These are phyloP conservation scores for Pocillopora verrucosa DNA, from an alignment of 64 coral and sea anemone genomes.

Conservation along the genomic window DNA sequence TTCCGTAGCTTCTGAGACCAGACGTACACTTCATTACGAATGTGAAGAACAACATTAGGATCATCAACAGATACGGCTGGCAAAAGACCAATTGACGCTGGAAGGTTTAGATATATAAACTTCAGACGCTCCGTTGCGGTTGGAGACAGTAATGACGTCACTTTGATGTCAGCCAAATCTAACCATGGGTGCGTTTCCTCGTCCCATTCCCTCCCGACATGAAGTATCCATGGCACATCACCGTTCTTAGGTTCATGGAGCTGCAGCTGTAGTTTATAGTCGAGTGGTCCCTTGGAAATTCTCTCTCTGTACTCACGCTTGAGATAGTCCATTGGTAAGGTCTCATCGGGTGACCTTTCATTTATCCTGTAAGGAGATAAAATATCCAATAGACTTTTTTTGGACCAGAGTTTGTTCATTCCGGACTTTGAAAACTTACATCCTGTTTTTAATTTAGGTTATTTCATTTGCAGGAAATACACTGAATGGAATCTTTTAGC, in stretches of 20 bases:
- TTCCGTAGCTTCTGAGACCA: conserved; percentile 26
- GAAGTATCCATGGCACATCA: conserved; percentile 27
- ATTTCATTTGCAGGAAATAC: too few relatives aligned
- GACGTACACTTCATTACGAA: conserved; percentile 14
- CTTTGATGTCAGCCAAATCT: conserved; percentile 69
- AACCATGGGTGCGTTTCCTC: conserved; percentile 60
- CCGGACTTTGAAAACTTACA: background rate
- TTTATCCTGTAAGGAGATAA: background rate
- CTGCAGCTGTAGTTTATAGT: conserved; percentile 62
- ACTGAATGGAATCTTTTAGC: too few relatives aligned
- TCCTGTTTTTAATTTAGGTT: too few relatives aligned
- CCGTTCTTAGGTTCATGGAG: conserved; percentile 31
- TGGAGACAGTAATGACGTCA: conserved; percentile 52
- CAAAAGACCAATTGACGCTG: background rate
- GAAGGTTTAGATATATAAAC: conserved; percentile 5
- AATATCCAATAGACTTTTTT: background rate
- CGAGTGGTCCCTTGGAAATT: conserved; percentile 39
- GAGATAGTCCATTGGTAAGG: conserved; percentile 67
- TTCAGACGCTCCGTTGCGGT: conserved; percentile 38
- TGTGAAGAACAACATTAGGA: conserved; percentile 31
- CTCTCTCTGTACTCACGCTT: conserved; percentile 68
- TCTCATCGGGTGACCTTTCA: conserved; percentile 47
- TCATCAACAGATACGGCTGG: conserved; percentile 62
- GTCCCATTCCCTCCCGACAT: conserved; percentile 48
- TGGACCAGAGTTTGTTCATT: background rate